phyloP scores from a whole-genome alignment of 2,888 invertebrate genomes.

The Eupithecia subfuscata region DNA sequence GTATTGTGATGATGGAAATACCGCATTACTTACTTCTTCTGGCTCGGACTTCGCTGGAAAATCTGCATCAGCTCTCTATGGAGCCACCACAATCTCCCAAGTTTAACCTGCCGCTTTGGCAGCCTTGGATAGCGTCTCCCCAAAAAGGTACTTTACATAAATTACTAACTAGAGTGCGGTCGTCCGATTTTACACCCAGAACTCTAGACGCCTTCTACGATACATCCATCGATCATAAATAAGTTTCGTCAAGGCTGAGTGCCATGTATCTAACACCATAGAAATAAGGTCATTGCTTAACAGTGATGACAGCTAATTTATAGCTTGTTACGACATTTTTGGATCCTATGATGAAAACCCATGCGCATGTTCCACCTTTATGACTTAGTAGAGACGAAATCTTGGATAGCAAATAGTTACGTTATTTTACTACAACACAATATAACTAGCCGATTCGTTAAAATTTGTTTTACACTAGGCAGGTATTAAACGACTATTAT shows the following conservation, averaged over 20 bases:
- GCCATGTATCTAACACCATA: background rate
- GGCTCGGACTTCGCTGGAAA: conserved; percentile 71
- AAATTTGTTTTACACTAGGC: background rate
- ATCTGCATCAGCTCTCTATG: conserved; percentile 70
- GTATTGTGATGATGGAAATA: conserved; percentile 79
- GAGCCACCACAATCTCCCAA: conserved; percentile 82
- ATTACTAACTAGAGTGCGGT: background rate
- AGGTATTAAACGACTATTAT: background rate
- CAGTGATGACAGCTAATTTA: conserved; percentile 10
- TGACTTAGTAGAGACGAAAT: background rate
- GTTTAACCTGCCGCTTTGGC: conserved; percentile 80
- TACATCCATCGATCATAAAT: background rate
- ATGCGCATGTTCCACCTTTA: background rate
- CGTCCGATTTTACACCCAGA: background rate
- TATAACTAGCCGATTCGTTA: background rate
- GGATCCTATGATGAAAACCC: conserved; percentile 1
- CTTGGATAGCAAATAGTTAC: background rate
- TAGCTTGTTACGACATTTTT: conserved; percentile 6
- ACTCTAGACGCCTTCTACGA: background rate
- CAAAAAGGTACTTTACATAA: conserved; percentile 65
- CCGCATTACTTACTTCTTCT: conserved; percentile 75
- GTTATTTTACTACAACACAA: background rate
- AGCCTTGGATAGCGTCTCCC: conserved; percentile 76
- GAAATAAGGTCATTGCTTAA: background rate
- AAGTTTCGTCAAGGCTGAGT: background rate